phyloP scores from a whole-genome alignment of 2,113 vertebrate genomes.

The Platysteira castanea region DNA sequence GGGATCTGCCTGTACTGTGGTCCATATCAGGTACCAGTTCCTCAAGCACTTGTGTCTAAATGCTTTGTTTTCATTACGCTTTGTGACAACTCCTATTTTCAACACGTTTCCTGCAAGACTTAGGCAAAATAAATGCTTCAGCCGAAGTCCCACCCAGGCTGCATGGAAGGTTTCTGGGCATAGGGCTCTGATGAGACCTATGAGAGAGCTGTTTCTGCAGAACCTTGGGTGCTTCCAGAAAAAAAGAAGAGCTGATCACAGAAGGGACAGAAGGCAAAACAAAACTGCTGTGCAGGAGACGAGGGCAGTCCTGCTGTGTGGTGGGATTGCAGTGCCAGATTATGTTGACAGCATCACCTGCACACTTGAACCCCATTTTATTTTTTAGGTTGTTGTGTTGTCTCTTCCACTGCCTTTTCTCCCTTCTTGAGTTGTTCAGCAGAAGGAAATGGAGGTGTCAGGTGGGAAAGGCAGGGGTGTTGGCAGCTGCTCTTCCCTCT shows the following conservation, averaged over 20 bases:
- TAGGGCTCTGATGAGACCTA: not conserved
- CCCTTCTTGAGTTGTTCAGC: not conserved
- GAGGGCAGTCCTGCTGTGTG: fast-evolving
- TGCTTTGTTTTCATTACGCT: not conserved
- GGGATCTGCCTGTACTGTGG: too few species aligned
- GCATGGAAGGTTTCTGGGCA: not conserved
- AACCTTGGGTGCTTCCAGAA: not conserved
- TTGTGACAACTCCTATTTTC: not conserved
- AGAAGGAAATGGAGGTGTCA: not conserved
- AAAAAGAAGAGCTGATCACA: not conserved
- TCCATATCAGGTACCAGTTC: not conserved
- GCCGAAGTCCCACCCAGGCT: not conserved
- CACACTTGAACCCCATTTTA: not conserved
- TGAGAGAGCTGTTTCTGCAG: not conserved
- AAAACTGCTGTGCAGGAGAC: not conserved
- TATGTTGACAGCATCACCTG: not conserved
- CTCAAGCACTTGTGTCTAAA: not conserved
- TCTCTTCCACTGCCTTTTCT: not conserved
- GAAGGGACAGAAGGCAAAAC: not conserved
- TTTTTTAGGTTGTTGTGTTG: not conserved
- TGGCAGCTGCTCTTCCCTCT: not conserved
- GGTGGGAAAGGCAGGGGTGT: not conserved
- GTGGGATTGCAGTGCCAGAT: not conserved
- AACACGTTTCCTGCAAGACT: fast-evolving
- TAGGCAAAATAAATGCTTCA: not conserved